Base-by-base conservation (phyloP, 2,113 vertebrate species). In the Nycticebus coucang region DNA sequence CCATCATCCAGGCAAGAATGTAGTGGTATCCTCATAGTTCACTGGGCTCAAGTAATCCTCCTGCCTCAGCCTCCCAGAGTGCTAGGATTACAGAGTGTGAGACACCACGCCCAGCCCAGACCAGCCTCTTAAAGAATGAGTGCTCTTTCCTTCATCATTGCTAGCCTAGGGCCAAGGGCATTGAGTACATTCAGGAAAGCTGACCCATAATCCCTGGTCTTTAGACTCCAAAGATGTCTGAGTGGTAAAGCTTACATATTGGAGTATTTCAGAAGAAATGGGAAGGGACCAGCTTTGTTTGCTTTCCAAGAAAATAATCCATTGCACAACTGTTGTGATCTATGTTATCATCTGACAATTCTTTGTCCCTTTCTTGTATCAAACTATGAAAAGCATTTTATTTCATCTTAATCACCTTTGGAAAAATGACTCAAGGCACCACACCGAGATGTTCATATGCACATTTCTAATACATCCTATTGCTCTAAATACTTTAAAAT, bases 401-500 rank as follows among this genome's bases (percentile, higher is more conserved):
- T 78, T 95, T 93, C 35, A n/a, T 68, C 53, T 91, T 72, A 37
- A 37, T 18, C 18, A 45, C n/a, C 37, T 68, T 89, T 13, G 57
- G 77, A 13, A 94, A 77, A 83, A 78, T 37, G 35, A 62, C 3
- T 21, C 35, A 80, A 89, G 37, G 2, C 11, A 22, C 21, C 26
- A 64, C 30, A 17, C 33, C 68, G 14, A 75, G 50, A 87, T 24
- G n/a, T 12, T 66, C 57, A 80, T 9, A 18, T 55, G 19, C 53
- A 62, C 12, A 96, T 92, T 69, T 9, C 55, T 62, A 45, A 6
- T 62, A 80, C 82, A 7, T 84, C 14, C 7, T 87, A 4, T 68
- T 90, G 28, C 59, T 96, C 72, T 83, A 72, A 95, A 86, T 53
- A 93, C 64, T 90, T 96, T 74, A 95, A 89, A 88, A 89, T 82